A percentile compares a stretch with the other conserved stretches of the same genome.
These are phyloP conservation scores for Ips nitidus DNA, from an alignment of 1,140 invertebrate species.

Conservation along the genomic window DNA sequence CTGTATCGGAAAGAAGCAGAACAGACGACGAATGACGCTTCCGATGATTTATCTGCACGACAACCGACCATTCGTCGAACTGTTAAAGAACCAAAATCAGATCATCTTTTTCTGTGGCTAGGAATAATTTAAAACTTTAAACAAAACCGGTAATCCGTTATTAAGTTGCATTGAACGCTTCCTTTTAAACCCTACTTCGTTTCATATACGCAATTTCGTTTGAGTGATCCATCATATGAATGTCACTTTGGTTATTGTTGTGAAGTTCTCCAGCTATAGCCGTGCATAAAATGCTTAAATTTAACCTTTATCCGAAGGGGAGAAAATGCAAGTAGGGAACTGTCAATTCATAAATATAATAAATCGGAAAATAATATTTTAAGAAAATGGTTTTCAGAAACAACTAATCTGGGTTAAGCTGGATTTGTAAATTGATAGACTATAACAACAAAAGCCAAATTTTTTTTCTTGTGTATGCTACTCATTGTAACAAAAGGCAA, in stretches of 20 bases:
- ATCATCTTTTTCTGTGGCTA: conserved; percentile 1
- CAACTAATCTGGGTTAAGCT: too few species aligned
- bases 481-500: too few species aligned
- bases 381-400: too few species aligned
- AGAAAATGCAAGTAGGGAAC: too few species aligned
- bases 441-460: too few species aligned
- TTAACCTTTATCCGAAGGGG: background rate
- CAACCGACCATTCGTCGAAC: background rate
- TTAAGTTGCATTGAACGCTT: background rate
- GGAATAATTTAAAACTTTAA: background rate
- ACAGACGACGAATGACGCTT: background rate
- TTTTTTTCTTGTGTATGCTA: too few species aligned
- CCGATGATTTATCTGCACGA: conserved; percentile 19
- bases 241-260: conserved; percentile 25
- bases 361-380: too few species aligned
- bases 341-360: too few species aligned
- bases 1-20: conserved; percentile 26
- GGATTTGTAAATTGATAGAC: too few species aligned
- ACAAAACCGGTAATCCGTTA: background rate
- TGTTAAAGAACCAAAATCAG: background rate
- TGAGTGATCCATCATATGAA: conserved; percentile 27
- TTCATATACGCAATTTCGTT: background rate
- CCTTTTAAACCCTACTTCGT: background rate
- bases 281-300: conserved; percentile 19
- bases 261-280: conserved; percentile 20